phyloP scores from a whole-genome alignment of 2,888 invertebrate genomes.

The Hecatera dysodea region DNA sequence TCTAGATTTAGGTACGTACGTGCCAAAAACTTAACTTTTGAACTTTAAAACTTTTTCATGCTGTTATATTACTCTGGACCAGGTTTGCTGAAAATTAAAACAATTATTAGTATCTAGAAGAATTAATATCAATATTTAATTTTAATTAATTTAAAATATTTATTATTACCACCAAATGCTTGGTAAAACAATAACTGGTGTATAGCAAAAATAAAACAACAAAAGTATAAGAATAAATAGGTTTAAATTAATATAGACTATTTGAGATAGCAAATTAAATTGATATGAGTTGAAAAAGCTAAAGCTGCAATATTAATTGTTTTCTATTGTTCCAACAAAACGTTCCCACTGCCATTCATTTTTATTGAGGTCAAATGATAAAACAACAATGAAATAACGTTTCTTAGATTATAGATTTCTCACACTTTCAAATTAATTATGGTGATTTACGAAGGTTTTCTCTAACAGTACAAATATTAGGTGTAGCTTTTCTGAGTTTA shows the following conservation, averaged over 20 bases:
- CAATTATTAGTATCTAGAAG: background rate
- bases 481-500: background rate
- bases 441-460: conserved; percentile 33
- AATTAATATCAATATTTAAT: too few species aligned
- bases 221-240: too few species aligned
- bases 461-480: conserved; percentile 18
- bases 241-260: background rate
- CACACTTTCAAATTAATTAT: conserved; percentile 68
- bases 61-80: too few species aligned
- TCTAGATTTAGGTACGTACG: background rate
- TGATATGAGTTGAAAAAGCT: conserved; percentile 36
- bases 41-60: background rate
- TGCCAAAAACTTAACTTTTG: background rate
- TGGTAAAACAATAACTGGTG: too few species aligned
- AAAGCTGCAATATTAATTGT: conserved; percentile 52
- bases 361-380: conserved; percentile 58
- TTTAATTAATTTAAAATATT: too few species aligned
- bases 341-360: conserved; percentile 56
- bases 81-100: conserved; percentile 6
- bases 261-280: conserved; percentile 18
- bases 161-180: too few species aligned
- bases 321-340: conserved; percentile 54
- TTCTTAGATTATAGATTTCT: conserved; percentile 67
- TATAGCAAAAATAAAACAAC: too few species aligned
- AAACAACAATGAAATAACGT: conserved; percentile 60